Evolutionary conservation across 2,113 vertebrate species (phyloP).

Genomic region (Aix galericulata): DNA sequence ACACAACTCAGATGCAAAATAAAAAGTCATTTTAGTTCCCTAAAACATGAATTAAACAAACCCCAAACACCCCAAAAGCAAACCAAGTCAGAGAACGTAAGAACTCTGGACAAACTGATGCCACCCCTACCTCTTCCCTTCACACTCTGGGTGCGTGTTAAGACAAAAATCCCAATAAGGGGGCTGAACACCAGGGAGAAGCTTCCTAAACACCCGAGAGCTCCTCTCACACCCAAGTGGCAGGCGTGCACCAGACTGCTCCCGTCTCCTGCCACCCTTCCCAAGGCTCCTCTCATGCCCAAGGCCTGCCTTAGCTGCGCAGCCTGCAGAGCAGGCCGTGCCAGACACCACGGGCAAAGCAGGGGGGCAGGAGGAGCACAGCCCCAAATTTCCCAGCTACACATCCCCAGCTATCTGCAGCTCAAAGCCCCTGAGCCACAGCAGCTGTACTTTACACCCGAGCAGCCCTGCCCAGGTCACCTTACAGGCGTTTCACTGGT

Average conservation of each 20-base stretch:
- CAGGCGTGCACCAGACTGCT: not conserved
- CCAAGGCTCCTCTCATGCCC: not conserved
- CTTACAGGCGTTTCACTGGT: rapidly evolving
- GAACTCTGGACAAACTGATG: not conserved
- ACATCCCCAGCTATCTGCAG: not conserved
- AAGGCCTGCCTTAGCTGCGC: not conserved
- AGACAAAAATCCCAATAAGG: not conserved
- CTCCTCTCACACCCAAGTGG: rapidly evolving
- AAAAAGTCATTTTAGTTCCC: not conserved
- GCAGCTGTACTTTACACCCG: not conserved
- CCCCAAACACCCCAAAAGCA: not conserved
- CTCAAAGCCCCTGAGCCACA: not conserved
- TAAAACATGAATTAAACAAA: not conserved
- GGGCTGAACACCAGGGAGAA: not conserved
- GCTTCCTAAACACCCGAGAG: not conserved
- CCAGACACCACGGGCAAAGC: not conserved
- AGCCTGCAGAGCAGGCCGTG: rapidly evolving
- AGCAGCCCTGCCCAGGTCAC: not conserved
- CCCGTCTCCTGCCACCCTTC: not conserved
- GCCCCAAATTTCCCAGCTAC: not conserved
- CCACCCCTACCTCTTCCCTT: not conserved
- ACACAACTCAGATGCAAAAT: not conserved
- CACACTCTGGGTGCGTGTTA: rapidly evolving
- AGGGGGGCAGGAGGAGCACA: not conserved
- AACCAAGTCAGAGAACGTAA: not conserved